Conservation (phyloP, 2,113 vertebrate genomes). For the Phyllopteryx taeniolatus region DNA sequence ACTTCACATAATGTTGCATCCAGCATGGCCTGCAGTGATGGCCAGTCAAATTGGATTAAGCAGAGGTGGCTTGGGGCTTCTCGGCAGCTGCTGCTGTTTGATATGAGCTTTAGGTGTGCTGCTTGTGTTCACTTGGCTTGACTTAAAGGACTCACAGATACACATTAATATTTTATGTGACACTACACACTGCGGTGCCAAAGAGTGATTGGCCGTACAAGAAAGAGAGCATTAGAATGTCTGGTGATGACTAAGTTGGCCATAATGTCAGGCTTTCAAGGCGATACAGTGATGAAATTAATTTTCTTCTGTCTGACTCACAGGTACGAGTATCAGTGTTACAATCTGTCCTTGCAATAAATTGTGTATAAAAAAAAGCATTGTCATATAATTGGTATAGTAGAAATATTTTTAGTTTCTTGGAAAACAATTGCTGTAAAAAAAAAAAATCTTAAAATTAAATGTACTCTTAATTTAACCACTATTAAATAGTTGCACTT, state of each 20-base stretch:
- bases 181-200: constrained; percentile 48
- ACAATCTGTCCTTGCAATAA: not conserved
- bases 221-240: constrained; percentile 40
- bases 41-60: constrained; percentile 80
- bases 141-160: constrained; percentile 69
- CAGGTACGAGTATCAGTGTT: not conserved
- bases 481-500: too few species aligned
- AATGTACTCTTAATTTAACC: too few species aligned
- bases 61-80: constrained; percentile 72
- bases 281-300: constrained; percentile 13
- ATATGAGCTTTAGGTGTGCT: constrained; percentile 78
- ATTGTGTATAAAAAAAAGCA: not conserved
- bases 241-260: constrained; percentile 21
- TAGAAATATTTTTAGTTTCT: not conserved
- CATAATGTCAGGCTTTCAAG: constrained; percentile 13
- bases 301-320: constrained; percentile 15
- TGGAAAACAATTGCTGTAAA: not conserved
- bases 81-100: constrained; percentile 75
- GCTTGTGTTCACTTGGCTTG: constrained; percentile 70
- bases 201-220: constrained; percentile 49
- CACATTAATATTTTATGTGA: constrained; percentile 66
- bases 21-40: constrained; percentile 74
- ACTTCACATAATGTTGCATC: constrained; percentile 70
- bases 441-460: too few species aligned
- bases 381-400: not conserved